Percentiles rank a stretch among this genome's conserved stretches.
These are phyloP conservation scores for Tineola bisselliella DNA, from an alignment of 2,888 invertebrate species.

Conservation along the genomic window DNA sequence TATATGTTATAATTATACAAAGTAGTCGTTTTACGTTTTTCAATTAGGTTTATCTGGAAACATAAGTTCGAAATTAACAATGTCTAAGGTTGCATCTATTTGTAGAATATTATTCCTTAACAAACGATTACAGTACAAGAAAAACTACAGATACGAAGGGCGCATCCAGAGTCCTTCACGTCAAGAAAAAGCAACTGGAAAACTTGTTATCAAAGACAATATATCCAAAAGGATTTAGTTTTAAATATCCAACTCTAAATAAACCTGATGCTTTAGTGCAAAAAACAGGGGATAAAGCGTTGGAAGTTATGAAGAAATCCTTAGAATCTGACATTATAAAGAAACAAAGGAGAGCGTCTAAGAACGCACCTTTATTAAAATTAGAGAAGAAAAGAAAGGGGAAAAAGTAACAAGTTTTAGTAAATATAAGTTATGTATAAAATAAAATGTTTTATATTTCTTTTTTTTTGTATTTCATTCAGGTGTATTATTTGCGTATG, in stretches of 20 bases:
- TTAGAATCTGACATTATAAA: conserved; percentile 47
- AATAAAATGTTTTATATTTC: too few species aligned
- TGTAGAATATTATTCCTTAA: conserved; percentile 22
- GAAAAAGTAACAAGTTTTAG: background rate
- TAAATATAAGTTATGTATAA: too few species aligned
- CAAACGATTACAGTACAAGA: conserved; percentile 32
- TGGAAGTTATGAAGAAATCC: conserved; percentile 59
- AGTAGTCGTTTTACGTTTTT: too few species aligned
- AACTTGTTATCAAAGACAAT: conserved; percentile 67
- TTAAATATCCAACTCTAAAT: conserved; percentile 66
- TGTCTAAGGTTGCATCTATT: too few species aligned
- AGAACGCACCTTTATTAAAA: conserved; percentile 48
- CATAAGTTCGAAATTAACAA: too few species aligned
- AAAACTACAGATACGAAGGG: conserved; percentile 35
- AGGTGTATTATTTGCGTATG: too few species aligned
- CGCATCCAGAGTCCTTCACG: conserved; percentile 50
- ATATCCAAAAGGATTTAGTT: conserved; percentile 75
- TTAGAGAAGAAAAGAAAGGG: conserved; percentile 29
- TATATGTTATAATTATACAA: background rate
- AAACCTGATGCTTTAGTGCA: conserved; percentile 28
- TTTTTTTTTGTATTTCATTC: too few species aligned
- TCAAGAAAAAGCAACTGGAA: conserved; percentile 61
- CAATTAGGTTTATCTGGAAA: too few species aligned
- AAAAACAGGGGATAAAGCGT: conserved; percentile 38
- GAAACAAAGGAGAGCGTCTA: conserved; percentile 51